Evolutionary conservation across 2,797 vertebrate genomes (phyloP).

Genomic region (Lindbergichthys nudifrons): DNA sequence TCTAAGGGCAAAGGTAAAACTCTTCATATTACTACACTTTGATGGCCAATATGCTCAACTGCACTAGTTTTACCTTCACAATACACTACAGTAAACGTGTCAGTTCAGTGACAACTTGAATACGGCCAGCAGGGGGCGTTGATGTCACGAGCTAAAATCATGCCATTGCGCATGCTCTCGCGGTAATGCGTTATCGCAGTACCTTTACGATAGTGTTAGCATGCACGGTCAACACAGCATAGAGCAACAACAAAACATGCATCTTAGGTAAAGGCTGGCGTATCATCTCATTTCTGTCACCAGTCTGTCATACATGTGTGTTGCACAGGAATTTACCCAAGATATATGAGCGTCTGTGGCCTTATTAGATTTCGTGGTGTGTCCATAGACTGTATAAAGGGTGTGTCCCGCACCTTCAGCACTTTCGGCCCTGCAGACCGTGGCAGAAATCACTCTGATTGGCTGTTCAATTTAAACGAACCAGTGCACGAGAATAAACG

Average conservation of each 20-base stretch:
- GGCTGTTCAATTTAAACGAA: too few species aligned
- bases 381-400: too few species aligned
- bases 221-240: neutral
- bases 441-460: too few species aligned
- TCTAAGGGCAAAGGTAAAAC: too few species aligned
- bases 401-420: too few species aligned
- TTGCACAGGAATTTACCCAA: neutral
- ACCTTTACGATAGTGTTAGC: neutral
- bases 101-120: neutral
- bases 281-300: neutral
- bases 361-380: too few species aligned
- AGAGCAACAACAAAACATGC: neutral
- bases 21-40: neutral
- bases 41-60: neutral
- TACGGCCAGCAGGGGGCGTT: conserved; percentile 2
- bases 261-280: neutral
- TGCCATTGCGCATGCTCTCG: neutral
- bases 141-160: neutral
- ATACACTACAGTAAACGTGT: neutral
- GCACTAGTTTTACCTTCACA: too few species aligned
- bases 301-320: neutral
- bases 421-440: too few species aligned
- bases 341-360: too few species aligned
- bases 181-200: too few species aligned
- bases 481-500: too few species aligned